phyloP scores from a whole-genome alignment of 2,797 vertebrate genomes.

The Chelon auratus region DNA sequence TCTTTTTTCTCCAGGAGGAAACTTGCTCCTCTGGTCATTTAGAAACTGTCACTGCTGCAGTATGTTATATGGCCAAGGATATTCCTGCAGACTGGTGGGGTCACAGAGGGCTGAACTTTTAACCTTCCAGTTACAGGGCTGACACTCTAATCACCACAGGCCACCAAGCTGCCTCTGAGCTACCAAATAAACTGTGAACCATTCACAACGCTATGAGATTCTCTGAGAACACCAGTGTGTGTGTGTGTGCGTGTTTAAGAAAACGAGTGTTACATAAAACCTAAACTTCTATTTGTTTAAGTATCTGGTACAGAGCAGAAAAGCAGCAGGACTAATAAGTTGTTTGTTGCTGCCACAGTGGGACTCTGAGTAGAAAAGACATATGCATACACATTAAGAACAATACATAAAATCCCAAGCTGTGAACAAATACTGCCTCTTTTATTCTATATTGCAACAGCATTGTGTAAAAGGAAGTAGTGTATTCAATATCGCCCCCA shows the following conservation, averaged over 20 bases:
- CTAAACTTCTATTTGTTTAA: conserved; percentile 54
- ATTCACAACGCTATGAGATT: conserved; percentile 2
- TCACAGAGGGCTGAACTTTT: conserved; percentile 18
- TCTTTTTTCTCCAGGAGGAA: not conserved
- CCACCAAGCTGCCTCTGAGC: conserved; percentile 17
- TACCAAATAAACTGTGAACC: conserved; percentile 6
- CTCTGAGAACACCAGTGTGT: not conserved
- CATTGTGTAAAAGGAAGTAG: conserved; percentile 12
- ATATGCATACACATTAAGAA: conserved; percentile 35
- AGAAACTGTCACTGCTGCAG: conserved; percentile 7
- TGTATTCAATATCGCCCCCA: not conserved
- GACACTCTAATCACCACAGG: conserved; percentile 32
- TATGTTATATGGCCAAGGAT: conserved; percentile 11
- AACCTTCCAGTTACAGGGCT: conserved; percentile 28
- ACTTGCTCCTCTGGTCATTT: conserved; percentile 5
- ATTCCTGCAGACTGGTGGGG: conserved; percentile 16
- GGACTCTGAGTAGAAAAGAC: conserved; percentile 51
- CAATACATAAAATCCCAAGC: conserved; percentile 35
- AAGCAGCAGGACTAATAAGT: conserved; percentile 61
- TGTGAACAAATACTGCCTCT: conserved; percentile 32
- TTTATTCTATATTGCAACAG: conserved; percentile 42
- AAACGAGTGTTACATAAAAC: conserved; percentile 43
- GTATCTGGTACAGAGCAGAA: conserved; percentile 32
- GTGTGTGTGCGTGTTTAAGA: conserved; percentile 9
- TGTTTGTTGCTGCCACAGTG: conserved; percentile 65